Evolutionary conservation across 2,113 vertebrate species (phyloP).

Genomic region (Oriolus oriolus): DNA sequence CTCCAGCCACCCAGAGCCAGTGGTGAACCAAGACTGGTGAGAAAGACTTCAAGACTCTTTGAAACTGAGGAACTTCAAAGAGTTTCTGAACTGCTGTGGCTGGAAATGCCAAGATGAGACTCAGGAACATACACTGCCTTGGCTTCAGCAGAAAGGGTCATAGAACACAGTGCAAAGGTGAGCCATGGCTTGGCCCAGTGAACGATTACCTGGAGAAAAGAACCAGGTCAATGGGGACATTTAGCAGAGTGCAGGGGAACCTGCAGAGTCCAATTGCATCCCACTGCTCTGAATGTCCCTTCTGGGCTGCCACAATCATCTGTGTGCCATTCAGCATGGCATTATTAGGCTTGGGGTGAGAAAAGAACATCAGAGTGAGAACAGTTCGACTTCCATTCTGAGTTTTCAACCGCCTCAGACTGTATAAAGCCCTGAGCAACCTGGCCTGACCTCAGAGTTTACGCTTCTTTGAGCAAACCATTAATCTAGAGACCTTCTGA

Average conservation of each 20-base stretch:
- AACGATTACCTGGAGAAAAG: not conserved
- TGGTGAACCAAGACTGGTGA: not conserved
- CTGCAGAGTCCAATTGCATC: not conserved
- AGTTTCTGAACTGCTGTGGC: not conserved
- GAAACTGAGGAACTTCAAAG: not conserved
- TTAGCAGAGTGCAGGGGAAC: not conserved
- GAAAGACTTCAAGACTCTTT: not conserved
- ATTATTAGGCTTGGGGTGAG: not conserved
- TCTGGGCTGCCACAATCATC: not conserved
- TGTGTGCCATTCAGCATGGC: not conserved
- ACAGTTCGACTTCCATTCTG: not conserved
- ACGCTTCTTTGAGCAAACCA: not conserved
- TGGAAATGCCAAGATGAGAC: not conserved
- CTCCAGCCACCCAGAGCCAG: not conserved
- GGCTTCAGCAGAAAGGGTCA: not conserved
- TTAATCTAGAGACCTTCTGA: not conserved
- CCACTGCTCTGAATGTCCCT: not conserved
- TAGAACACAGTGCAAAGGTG: not conserved
- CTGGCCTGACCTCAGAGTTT: not conserved
- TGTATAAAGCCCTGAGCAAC: not conserved
- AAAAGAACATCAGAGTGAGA: not conserved
- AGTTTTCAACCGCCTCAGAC: not conserved
- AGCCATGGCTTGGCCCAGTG: not conserved
- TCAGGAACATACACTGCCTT: not conserved
- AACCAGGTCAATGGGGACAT: not conserved